Evolutionary conservation across 2,113 vertebrate species (phyloP), one percentile per base, ranked within the genome.

Genomic region (Synodontis membranacea): DNA sequence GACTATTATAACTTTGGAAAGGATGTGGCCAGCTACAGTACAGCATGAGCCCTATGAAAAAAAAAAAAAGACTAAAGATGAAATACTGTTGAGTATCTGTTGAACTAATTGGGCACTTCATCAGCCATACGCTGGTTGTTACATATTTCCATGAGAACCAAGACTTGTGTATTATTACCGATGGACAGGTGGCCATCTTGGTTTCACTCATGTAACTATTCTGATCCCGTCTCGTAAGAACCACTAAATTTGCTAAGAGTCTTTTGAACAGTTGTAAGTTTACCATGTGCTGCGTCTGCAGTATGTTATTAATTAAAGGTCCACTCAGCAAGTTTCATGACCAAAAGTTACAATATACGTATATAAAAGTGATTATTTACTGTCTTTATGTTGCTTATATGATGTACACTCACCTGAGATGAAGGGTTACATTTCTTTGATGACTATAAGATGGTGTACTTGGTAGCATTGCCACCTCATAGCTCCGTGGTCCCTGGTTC

Each of bases 1-100:
- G 97, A 97, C 31, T 99, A 98, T 91, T 99, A 99, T 93, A 97
- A 96, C 82, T 95, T 95, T 74, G 94, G 93, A 86, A 96, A 96
- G 88, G 94, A 96, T 84, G 92, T 94, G 21, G 92, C 89, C 89
- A 94, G 89, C 91, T 96, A 95, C 89, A 87, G 90, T 25, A 93
- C 94, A 70, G 93, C 92, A 23, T 96, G 93, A 95, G 89, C 11
- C 52, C 52, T 12, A 70, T 72, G 46, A 90, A 82, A 79, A 64
- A 7, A 82, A 88, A 42, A 90, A 82, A 79, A 64, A 7, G 83
- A 88, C 74, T 68, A 85, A 86, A 62, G 79, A 52, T 84, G n/a
- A 85, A 75, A 62, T 72, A 68, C 82, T 86, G 39, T 83, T 80
- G 86, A 89, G 87, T 79, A 84, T 75, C 64, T 86, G 72, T 80